phyloP scores from a whole-genome alignment of 2,888 invertebrate genomes.

The Drosophila paramelanica region DNA sequence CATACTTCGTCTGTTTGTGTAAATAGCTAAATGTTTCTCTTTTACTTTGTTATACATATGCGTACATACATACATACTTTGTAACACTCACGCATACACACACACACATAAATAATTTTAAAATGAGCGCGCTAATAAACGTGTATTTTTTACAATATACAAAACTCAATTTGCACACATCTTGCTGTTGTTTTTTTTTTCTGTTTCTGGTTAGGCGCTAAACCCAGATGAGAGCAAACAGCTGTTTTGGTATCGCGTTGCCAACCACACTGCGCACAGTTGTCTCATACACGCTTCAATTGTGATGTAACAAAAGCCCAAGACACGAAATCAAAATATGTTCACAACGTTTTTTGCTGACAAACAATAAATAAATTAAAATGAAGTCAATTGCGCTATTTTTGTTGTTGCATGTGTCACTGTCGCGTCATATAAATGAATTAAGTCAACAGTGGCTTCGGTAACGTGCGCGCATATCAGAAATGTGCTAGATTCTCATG shows the following conservation, averaged over 20 bases:
- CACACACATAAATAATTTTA: constrained; percentile 54
- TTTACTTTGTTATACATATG: constrained; percentile 59
- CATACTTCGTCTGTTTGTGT: constrained; percentile 58
- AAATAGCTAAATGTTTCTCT: constrained; percentile 64
- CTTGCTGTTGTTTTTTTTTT: constrained; percentile 6
- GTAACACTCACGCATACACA: constrained; percentile 38
- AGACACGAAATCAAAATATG: constrained; percentile 18
- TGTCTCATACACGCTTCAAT: constrained; percentile 12
- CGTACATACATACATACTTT: constrained; percentile 47
- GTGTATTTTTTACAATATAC: constrained; percentile 72
- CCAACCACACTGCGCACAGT: constrained; percentile 46
- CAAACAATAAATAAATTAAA: constrained; percentile 12
- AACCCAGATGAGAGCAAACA: constrained; percentile 36
- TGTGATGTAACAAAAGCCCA: constrained; percentile 53
- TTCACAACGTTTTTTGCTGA: constrained; percentile 3
- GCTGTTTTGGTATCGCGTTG: constrained; percentile 58
- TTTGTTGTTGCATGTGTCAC: not conserved
- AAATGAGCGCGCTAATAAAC: constrained; percentile 70
- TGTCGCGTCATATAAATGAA: constrained; percentile 18
- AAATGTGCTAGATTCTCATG: not conserved
- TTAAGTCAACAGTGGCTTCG: constrained; percentile 7
- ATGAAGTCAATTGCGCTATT: constrained; percentile 22
- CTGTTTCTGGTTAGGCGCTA: constrained; percentile 12
- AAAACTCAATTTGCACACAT: constrained; percentile 19
- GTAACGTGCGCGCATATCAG: not conserved